phyloP scores from a whole-genome alignment of 2,113 vertebrate genomes.

The Mus spicilegus region DNA sequence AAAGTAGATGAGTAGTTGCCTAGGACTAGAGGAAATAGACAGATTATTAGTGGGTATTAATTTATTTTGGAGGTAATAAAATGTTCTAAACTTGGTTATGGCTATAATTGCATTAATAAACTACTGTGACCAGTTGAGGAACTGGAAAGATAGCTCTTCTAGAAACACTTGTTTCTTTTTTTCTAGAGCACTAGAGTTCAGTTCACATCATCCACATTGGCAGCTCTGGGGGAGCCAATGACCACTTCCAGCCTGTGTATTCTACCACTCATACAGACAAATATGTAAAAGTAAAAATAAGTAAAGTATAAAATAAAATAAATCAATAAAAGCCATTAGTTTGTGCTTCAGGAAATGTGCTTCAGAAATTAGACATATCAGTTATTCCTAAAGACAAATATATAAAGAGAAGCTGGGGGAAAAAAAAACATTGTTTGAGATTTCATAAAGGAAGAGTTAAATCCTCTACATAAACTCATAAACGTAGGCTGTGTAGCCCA shows the following conservation, averaged over 20 bases:
- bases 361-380: not conserved
- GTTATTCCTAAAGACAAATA: not conserved
- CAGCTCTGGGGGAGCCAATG: not conserved
- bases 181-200: not conserved
- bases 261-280: not conserved
- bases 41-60: not conserved
- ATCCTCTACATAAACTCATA: not conserved
- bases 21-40: not conserved
- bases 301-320: not conserved
- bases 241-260: not conserved
- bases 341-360: not conserved
- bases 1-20: not conserved
- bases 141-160: not conserved
- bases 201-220: no score
- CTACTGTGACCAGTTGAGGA: not conserved
- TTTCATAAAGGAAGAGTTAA: not conserved
- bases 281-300: not conserved
- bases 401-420: not conserved
- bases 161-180: no score
- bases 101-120: not conserved
- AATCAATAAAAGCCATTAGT: not conserved
- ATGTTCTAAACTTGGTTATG: not conserved
- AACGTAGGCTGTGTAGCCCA: not conserved
- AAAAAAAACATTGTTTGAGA: not conserved
- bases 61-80: not conserved